Evolutionary conservation across 2,113 vertebrate species (phyloP).

Genomic region (Parus major): DNA sequence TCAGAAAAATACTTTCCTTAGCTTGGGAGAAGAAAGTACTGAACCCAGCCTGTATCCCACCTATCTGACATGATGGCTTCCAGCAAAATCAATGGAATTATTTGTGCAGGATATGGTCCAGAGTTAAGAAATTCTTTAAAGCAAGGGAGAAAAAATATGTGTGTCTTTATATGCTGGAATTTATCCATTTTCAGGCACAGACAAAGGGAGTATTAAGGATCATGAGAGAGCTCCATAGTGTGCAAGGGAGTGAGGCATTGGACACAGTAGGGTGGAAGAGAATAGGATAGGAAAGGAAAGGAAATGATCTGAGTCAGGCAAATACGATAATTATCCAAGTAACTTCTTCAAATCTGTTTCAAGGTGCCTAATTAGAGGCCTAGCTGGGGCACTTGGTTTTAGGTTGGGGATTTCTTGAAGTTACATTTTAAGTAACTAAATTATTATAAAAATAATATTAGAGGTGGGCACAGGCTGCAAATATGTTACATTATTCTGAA

Average conservation of each 20-base stretch:
- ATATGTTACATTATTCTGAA: background rate
- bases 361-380: background rate
- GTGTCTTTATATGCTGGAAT: background rate
- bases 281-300: background rate
- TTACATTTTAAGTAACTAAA: background rate
- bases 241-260: background rate
- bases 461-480: background rate
- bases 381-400: background rate
- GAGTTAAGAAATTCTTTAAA: background rate
- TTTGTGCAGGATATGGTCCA: background rate
- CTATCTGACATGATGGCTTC: background rate
- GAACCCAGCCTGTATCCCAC: background rate
- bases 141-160: background rate
- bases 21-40: background rate
- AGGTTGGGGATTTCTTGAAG: background rate
- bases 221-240: background rate
- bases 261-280: background rate
- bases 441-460: background rate
- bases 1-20: background rate
- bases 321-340: background rate
- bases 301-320: background rate
- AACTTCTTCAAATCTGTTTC: background rate
- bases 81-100: background rate
- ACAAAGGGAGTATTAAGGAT: background rate
- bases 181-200: background rate